phyloP scores from a whole-genome alignment of 2,888 invertebrate genomes.

The Amphipoea lucens region DNA sequence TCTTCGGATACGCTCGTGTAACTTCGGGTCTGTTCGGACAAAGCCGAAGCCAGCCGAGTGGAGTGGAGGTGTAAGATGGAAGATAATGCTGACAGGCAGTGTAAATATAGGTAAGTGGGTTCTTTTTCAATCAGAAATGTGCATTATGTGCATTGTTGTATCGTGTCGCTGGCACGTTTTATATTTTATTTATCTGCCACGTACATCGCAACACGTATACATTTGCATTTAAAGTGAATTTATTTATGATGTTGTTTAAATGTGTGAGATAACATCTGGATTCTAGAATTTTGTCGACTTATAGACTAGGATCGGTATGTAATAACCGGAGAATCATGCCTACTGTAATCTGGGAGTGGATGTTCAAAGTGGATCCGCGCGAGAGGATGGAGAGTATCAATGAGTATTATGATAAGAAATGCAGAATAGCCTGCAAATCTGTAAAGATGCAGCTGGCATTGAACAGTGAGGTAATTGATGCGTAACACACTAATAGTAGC shows the following conservation, averaged over 20 bases:
- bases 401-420: background rate
- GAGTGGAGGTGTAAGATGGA: conserved; percentile 85
- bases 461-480: no score
- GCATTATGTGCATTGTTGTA: background rate
- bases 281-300: background rate
- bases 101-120: conserved; percentile 83
- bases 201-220: background rate
- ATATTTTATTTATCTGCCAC: conserved; percentile 14
- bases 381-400: background rate
- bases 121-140: background rate
- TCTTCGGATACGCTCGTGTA: conserved; percentile 53
- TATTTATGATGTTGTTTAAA: background rate
- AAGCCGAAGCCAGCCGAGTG: conserved; percentile 67
- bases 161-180: conserved; percentile 19
- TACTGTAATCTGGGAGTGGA: background rate
- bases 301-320: background rate
- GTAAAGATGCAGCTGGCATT: background rate
- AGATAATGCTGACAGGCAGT: conserved; percentile 84
- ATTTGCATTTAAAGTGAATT: conserved; percentile 37
- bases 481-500: no score
- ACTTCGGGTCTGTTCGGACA: conserved; percentile 66
- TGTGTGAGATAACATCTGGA: background rate
- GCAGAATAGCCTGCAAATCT: background rate
- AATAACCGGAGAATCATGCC: background rate
- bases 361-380: background rate